A percentile compares a stretch with the other conserved stretches of the same genome.
phyloP scores from a whole-genome alignment of 2,888 invertebrate species.

The Heliconius erato region DNA sequence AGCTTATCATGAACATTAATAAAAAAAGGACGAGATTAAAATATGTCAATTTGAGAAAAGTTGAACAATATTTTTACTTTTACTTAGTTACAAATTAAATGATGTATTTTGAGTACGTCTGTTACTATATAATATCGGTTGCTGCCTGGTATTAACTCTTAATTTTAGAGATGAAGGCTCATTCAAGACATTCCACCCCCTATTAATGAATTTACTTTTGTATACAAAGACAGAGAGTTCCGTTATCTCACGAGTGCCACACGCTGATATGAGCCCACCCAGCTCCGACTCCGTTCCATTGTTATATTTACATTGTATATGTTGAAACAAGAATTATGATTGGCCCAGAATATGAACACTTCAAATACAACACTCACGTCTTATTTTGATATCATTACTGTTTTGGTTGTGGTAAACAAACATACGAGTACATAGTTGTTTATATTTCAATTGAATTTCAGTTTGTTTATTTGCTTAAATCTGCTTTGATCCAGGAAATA shows the following conservation, averaged over 20 bases:
- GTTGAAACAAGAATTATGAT: slow-evolving; percentile 82
- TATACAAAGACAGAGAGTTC: slow-evolving; percentile 78
- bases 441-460: slow-evolving; percentile 37
- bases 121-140: slow-evolving; percentile 22
- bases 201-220: slow-evolving; percentile 83
- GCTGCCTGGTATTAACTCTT: slow-evolving; percentile 52
- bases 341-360: slow-evolving; percentile 65
- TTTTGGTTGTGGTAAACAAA: slow-evolving; percentile 37
- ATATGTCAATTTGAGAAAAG: slow-evolving; percentile 44
- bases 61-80: slow-evolving; percentile 23
- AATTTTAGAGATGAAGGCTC: slow-evolving; percentile 67
- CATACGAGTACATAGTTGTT: slow-evolving; percentile 15
- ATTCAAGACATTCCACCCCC: slow-evolving; percentile 74
- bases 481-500: slow-evolving; percentile 44
- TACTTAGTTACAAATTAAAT: slow-evolving; percentile 20
- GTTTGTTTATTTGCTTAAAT: slow-evolving; percentile 44
- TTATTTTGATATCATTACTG: slow-evolving; percentile 47
- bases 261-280: slow-evolving; percentile 77
- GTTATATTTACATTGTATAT: slow-evolving; percentile 85
- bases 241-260: slow-evolving; percentile 83
- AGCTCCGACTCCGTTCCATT: slow-evolving; percentile 77
- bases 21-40: slow-evolving; percentile 52
- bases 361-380: slow-evolving; percentile 35
- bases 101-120: slow-evolving; percentile 29
- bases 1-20: slow-evolving; percentile 57